Conservation (phyloP, 2,888 invertebrate genomes). For the Eupithecia tripunctaria region DNA sequence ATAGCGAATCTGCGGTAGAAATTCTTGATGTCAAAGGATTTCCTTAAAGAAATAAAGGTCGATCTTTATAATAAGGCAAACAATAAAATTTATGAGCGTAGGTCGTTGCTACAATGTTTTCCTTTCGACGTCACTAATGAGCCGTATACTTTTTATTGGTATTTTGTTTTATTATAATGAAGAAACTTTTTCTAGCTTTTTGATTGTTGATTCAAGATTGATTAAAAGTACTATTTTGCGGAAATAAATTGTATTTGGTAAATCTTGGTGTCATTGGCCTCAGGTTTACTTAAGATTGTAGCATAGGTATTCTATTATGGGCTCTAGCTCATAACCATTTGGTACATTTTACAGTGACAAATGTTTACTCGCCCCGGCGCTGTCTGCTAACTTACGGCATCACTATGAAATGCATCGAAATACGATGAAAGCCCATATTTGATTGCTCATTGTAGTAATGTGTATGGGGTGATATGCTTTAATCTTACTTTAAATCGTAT, state of each 20-base stretch:
- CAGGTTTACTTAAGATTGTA: background rate
- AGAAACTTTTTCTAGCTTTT: conserved; percentile 8
- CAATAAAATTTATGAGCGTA: conserved; percentile 18
- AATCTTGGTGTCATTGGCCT: background rate
- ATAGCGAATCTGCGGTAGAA: background rate
- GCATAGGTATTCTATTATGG: background rate
- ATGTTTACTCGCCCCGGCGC: background rate
- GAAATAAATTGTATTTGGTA: background rate
- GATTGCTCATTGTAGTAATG: background rate
- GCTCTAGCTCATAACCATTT: background rate
- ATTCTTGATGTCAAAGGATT: background rate
- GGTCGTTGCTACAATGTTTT: conserved; percentile 17
- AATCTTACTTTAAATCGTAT: background rate
- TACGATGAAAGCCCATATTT: background rate
- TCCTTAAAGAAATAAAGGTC: conserved; percentile 6
- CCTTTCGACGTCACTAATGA: conserved; percentile 17
- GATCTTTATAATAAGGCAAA: background rate
- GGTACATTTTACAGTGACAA: background rate
- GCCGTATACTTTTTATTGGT: conserved; percentile 19
- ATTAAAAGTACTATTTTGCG: background rate
- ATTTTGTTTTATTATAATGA: conserved; percentile 11
- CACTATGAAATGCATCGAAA: background rate
- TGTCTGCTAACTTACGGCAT: background rate
- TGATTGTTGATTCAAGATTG: conserved; percentile 4
- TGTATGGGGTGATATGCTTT: background rate